Evolutionary conservation across 2,797 vertebrate genomes (phyloP), one percentile per base, ranked within the genome.

Genomic region (Gadopsis marmoratus): DNA sequence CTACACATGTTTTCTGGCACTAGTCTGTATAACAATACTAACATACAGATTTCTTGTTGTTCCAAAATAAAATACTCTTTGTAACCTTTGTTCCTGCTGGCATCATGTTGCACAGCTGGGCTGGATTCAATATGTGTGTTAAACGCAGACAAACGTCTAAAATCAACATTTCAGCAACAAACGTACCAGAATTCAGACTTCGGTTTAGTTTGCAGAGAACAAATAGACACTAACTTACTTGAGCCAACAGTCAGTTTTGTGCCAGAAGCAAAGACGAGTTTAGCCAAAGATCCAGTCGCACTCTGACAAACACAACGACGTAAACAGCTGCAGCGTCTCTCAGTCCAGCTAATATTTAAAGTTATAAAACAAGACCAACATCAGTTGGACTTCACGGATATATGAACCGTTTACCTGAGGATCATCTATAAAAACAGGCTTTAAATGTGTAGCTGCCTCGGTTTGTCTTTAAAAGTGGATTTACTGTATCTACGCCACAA

Each of bases 211-310:
- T 29, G 39, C 4, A 2, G 16, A 35, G 17, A 17, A 19, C 55
- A 35, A 21, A 58, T 23, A 71, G 14, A 23, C 7, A 13, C 33
- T 23, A 14, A 85, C 65, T 73, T 71, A 82, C 68, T 64, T 21
- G 76, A 48, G 14, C 3, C 51, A 23, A 64, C 60, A 23, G 17
- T 35, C 13, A 74, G 39, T 19, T 74, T 64, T 64, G 29, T 74
- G 12, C 59, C 60, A 12, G 26, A 45, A n/a, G 35, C 59, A 63
- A 73, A 72, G 48, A 13, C 14, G 21, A 50, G 33, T 61, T 60
- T 60, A 43, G 19, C 7, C 29, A 4, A 6, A 70, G 54, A 58
- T 12, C 11, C 21, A 47, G 41, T 70, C 67, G 35, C 53, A 70
- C 67, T 55, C 37, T 45, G 26, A 58, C 39, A 45, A 58, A 58